Base-by-base conservation (phyloP, 1,140 invertebrate genomes). In the Ips typographus region DNA sequence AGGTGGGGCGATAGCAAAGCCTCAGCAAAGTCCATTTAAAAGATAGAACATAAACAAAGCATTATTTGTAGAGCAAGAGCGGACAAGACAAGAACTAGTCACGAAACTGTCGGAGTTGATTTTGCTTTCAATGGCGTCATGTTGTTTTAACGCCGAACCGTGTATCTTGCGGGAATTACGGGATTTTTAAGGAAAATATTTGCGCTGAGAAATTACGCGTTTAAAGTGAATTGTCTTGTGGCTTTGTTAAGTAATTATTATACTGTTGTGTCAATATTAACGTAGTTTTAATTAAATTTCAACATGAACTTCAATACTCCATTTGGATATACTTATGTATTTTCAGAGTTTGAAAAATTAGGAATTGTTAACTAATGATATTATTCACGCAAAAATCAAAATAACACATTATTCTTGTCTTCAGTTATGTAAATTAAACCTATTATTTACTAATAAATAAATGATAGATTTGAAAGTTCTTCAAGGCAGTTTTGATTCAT, bases 11-110 rank as follows among this genome's bases (percentile, higher is more conserved):
- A 58, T 58, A 44, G 53, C 57, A 66, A 44, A 66, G 64, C 64
- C n/a, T 40, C 64, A 49, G 41, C 43, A 49, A 47, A 66, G 53
- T 57, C 64, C 43, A 66, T 66, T 66, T 57, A 58, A 58, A 58
- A 66, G 64, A 58, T 66, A 66, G 49, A 66, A 66, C 64, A 66
- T 58, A 66, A 66, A 66, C 55, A 66, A 47, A 57, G 40, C 41
- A 66, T 66, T 66, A 66, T 66, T 66, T 66, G 64, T 66, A 58
- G 64, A 66, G 64, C 55, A 66, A 57, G 7, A 40, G 55, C 64
- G 64, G 22, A 66, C 64, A 66, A 66, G 64, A 66, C 64, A 66
- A 66, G 64, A 66, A 55, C 64, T 66, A 66, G 64, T 66, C 64
- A 66, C 64, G 64, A 66, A 66, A 66, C 40, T 6, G 64, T 58